A percentile compares a stretch with the other conserved stretches of the same genome.
Evolutionary conservation across 2,888 invertebrate genomes (phyloP).

Genomic region (Candidula unifasciata): DNA sequence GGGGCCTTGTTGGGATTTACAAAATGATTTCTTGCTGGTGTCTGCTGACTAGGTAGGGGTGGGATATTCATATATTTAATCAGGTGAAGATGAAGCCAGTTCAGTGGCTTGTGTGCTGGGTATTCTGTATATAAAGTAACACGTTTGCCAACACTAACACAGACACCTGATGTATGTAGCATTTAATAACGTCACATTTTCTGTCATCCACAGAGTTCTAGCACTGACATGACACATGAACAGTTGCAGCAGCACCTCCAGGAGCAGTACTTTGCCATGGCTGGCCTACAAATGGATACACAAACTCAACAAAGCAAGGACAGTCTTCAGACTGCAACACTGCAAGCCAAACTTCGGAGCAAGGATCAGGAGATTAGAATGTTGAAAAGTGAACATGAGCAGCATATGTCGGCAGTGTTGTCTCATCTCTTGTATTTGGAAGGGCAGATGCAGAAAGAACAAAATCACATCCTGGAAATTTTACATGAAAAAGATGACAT

Average conservation of each 20-base stretch:
- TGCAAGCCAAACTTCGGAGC: slow-evolving; percentile 62
- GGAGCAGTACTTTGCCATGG: slow-evolving; percentile 51
- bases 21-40: no score
- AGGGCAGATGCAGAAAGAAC: slow-evolving; percentile 65
- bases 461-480: slow-evolving; percentile 59
- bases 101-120: no score
- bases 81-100: no score
- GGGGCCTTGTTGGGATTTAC: no score
- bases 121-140: no score
- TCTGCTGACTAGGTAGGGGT: no score
- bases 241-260: slow-evolving; percentile 50
- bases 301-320: slow-evolving; percentile 59
- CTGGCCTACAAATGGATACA: slow-evolving; percentile 56
- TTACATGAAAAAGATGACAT: slow-evolving; percentile 62
- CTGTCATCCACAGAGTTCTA: neutral
- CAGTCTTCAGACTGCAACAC: slow-evolving; percentile 59
- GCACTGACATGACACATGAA: slow-evolving; percentile 47
- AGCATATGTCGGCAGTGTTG: slow-evolving; percentile 64
- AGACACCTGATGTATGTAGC: neutral
- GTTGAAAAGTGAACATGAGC: slow-evolving; percentile 59
- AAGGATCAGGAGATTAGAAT: slow-evolving; percentile 59
- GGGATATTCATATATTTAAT: no score
- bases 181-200: neutral
- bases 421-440: slow-evolving; percentile 68
- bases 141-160: neutral